A percentile compares a stretch with the other conserved stretches of the same genome.
phyloP scores from a whole-genome alignment of 2,113 vertebrate genomes.

The Talpa occidentalis region DNA sequence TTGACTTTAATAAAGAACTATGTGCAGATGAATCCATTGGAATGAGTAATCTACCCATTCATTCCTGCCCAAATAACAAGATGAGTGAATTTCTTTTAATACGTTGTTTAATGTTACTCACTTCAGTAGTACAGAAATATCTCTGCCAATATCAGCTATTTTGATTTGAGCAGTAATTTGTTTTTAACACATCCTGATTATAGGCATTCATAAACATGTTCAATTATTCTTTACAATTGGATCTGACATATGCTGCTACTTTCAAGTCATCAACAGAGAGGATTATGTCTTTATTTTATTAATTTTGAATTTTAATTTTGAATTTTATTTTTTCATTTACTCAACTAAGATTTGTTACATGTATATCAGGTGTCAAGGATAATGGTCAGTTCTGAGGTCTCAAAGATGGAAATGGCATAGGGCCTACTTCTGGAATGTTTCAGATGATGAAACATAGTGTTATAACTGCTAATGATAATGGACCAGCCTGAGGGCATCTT shows the following conservation, averaged over 20 bases:
- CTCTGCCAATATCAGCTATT: constrained; percentile 29
- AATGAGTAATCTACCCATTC: neutral
- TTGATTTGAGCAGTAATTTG: neutral
- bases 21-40: neutral
- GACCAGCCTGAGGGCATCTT: neutral
- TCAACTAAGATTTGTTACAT: constrained; percentile 11
- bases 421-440: neutral
- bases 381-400: neutral
- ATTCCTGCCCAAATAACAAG: neutral
- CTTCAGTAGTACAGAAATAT: neutral
- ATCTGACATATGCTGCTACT: constrained; percentile 9
- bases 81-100: neutral
- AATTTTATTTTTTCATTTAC: neutral
- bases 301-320: constrained; percentile 24
- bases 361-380: neutral
- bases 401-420: neutral
- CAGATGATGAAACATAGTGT: neutral
- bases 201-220: neutral
- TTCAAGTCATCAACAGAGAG: neutral
- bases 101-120: neutral
- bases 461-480: neutral
- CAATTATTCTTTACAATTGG: neutral
- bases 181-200: constrained; percentile 9
- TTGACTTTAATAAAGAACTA: neutral
- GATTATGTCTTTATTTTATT: constrained; percentile 1